Base-by-base conservation (phyloP, 2,113 vertebrate species). In the Taurulus bubalis region DNA sequence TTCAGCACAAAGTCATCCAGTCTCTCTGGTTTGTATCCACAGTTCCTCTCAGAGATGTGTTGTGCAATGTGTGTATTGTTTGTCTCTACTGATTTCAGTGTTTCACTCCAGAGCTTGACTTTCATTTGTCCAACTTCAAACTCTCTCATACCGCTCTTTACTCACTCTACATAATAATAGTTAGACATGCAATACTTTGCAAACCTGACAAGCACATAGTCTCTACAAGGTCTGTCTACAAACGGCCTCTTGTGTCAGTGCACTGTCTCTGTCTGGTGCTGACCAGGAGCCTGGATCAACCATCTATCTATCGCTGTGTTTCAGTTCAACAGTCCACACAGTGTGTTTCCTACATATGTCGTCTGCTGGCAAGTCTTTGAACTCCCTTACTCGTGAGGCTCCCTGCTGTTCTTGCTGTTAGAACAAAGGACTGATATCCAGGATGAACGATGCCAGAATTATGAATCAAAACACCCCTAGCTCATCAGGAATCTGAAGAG, bases 121-220 rank as follows among this genome's bases (percentile, higher is more conserved):
- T 77, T 79, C 58, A 80, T 80, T 72, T 67, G 62, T 66, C 73
- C n/a, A 20, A 26, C 72, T 55, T 47, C 56, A 32, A 34, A 55
- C 32, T 15, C 34, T 59, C 32, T 70, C 30, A 22, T 30, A 4
- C 56, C 45, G 53, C 71, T 59, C 53, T 79, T 59, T 38, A 66
- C 63, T 80, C 77, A 22, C 55, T 80, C 42, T 62, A 42, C 77
- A 71, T 71, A 62, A 67, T 67, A 38, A 76, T 34, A 34, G 60
- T 66, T 36, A 55, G 63, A 73, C 24, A 73, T 22, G 72, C 32
- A 80, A 85, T 53, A 67, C 53, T 71, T 20, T 73, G 66, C 51
- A 75, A 80, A 55, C 45, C 40, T 56, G 36, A 30, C 24, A 26
- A 45, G n/a, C 58, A 58, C 49, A 49, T 38, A 38, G 65, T 64